Evolutionary conservation across 2,797 vertebrate genomes (phyloP).

Genomic region (Vultur gryphus): DNA sequence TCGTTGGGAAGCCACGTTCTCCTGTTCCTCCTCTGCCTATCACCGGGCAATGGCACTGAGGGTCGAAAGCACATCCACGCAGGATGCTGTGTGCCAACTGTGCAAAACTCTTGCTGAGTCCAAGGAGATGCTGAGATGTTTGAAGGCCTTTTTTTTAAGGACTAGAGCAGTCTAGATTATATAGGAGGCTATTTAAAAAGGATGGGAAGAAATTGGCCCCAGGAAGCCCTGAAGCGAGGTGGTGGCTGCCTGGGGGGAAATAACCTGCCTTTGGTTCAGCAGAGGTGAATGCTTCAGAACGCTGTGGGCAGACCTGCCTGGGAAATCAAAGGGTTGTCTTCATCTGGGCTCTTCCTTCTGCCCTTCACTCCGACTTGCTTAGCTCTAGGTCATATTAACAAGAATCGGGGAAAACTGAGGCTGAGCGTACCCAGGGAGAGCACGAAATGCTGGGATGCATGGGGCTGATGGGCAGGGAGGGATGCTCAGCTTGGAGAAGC

Average conservation of each 20-base stretch:
- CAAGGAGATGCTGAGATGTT: neutral
- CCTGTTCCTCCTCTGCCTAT: neutral
- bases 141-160: neutral
- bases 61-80: fast-evolving
- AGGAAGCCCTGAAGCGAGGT: neutral
- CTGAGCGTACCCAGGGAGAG: neutral
- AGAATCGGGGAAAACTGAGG: fast-evolving
- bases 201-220: neutral
- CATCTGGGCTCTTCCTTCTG: neutral
- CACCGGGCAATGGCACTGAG: fast-evolving
- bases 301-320: neutral
- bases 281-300: neutral
- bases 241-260: neutral
- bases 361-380: neutral
- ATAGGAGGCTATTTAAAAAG: neutral
- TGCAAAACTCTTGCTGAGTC: neutral
- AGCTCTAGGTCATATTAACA: neutral
- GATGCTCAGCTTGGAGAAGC: neutral
- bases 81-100: neutral
- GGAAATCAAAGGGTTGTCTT: neutral
- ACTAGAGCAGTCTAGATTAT: neutral
- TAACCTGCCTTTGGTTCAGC: neutral
- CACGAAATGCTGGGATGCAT: fast-evolving
- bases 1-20: neutral
- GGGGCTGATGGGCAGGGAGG: neutral